These are phyloP conservation scores for Platysteira castanea DNA, from an alignment of 2,113 vertebrate genomes.

Conservation along the genomic window DNA sequence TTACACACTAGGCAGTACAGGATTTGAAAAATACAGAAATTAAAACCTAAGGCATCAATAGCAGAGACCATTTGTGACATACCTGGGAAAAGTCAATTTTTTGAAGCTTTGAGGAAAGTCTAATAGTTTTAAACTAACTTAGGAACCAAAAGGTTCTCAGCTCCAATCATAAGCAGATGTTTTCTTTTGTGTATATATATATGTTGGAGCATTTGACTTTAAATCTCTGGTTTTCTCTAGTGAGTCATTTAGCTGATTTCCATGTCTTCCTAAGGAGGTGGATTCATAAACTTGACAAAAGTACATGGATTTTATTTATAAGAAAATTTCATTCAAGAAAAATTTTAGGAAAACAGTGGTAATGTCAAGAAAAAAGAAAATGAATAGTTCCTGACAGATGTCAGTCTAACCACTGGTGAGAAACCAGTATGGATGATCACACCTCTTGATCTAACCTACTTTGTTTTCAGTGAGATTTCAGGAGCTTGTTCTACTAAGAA, in stretches of 20 bases:
- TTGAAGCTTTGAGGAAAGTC: neutral
- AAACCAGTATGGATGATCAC: neutral
- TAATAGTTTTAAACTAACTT: neutral
- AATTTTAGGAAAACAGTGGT: neutral
- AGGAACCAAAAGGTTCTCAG: neutral
- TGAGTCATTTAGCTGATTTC: neutral
- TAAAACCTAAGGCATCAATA: too few relatives aligned
- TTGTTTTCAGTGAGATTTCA: constrained; percentile 5
- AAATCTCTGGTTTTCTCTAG: neutral
- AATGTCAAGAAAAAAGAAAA: neutral
- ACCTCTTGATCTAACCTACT: neutral
- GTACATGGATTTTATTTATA: neutral
- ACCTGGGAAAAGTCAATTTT: neutral
- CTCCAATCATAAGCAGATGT: neutral
- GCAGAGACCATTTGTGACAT: neutral
- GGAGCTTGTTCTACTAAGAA: neutral
- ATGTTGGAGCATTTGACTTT: neutral
- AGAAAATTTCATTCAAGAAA: neutral
- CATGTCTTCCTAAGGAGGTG: neutral
- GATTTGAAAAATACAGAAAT: too few relatives aligned
- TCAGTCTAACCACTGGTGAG: neutral
- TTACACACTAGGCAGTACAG: too few relatives aligned
- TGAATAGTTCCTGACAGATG: neutral
- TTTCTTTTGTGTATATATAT: neutral
- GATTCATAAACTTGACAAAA: neutral